Evolutionary conservation across 1,140 invertebrate genomes (phyloP), one percentile per base, ranked within the genome.

Genomic region (Philaenus spumarius): DNA sequence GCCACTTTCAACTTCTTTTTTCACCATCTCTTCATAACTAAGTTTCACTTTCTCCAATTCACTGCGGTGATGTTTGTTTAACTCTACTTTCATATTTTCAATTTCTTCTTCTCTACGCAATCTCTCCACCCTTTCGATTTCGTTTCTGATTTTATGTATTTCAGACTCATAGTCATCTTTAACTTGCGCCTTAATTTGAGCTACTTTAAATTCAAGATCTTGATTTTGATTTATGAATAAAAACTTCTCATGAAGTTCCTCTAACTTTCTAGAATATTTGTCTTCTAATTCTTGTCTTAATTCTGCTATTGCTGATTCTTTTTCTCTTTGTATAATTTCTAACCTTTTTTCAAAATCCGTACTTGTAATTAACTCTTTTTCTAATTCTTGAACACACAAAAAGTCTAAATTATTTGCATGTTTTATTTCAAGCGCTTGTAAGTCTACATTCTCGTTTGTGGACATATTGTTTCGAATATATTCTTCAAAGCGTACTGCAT

Each of bases 81-180:
- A 43, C 30, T 61, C 37, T 39, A 20, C 20, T 15, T 35, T 30
- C 6, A 51, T 57, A 26, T 23, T 34, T 48, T 39, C 45, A 20
- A 58, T 39, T 39, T 58, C 43, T 14, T 58, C 47, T 35, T 50
- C 46, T 39, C 52, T 48, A 6, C 35, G 17, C 12, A 14, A 37
- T 45, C 19, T 22, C 39, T 19, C 43, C 2, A 37, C 23, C 5
- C 17, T 19, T 5, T 40, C 23, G 7, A 61, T 37, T 22, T 61
- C 48, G 43, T 45, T 39, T 46, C 45, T 47, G 17, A 61, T 55
- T n/a, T 57, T 51, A 19, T 61, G 30, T 19, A 61, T 55, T 46
- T 61, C 59, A 14, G 2, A 2, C 20, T 50, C 37, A 40, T 47
- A 58, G 23, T 58, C 55, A 17, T 34, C 19, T 34, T 30, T 58